Conservation (phyloP, 2,113 vertebrate species). For the Salvelinus fontinalis region DNA sequence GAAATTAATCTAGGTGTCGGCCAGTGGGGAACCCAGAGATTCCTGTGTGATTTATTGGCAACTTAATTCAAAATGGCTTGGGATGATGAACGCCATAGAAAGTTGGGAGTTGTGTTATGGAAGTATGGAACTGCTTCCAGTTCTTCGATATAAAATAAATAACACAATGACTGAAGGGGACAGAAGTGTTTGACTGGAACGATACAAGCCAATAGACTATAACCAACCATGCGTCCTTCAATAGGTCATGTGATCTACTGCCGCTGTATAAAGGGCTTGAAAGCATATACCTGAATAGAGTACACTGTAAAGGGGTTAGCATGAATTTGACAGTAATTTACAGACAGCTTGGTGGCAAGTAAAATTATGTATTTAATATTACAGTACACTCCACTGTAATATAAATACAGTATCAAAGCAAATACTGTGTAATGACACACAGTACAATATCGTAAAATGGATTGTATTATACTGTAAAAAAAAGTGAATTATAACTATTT, state of each 20-base stretch:
- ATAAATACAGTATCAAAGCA: no score
- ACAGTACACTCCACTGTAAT: no score
- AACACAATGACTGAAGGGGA: slow-evolving; percentile 18
- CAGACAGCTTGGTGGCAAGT: no score
- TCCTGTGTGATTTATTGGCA: slow-evolving; percentile 75
- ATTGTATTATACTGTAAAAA: no score
- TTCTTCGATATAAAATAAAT: slow-evolving; percentile 58
- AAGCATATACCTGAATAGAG: background rate
- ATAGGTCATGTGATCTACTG: background rate
- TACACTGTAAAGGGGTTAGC: no score
- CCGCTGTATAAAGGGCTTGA: background rate
- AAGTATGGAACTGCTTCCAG: slow-evolving; percentile 49
- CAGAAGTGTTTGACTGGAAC: background rate
- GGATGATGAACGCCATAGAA: slow-evolving; percentile 73
- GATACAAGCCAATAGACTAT: background rate
- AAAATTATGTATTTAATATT: no score
- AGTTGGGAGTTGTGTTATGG: slow-evolving; percentile 58
- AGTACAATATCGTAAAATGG: no score
- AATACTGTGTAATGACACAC: no score
- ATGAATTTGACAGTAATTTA: no score
- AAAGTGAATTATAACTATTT: background rate
- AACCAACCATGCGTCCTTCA: slow-evolving; percentile 15
- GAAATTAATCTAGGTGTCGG: slow-evolving; percentile 69
- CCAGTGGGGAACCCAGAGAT: slow-evolving; percentile 66
- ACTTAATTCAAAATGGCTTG: slow-evolving; percentile 74